These are phyloP conservation scores for Pholis gunnellus DNA, from an alignment of 2,113 vertebrate genomes.

Conservation along the genomic window DNA sequence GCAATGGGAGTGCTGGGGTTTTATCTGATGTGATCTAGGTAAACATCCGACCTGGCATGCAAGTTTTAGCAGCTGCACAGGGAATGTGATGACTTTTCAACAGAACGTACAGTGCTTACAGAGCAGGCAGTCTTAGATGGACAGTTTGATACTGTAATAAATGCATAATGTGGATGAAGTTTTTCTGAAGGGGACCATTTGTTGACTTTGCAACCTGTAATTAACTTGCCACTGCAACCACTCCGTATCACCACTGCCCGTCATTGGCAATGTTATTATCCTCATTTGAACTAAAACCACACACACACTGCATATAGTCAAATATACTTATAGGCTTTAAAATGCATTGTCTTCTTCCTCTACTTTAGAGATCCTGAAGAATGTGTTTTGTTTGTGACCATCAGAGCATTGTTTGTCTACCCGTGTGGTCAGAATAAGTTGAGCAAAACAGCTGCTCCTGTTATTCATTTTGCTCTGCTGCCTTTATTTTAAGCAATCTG, in stretches of 20 bases:
- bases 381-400: constrained; percentile 13
- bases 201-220: not conserved
- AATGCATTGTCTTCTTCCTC: not conserved
- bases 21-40: constrained; percentile 71
- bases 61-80: constrained; percentile 61
- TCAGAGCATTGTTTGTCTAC: constrained; percentile 9
- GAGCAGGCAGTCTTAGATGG: not conserved
- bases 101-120: constrained; percentile 34
- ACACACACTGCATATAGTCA: not conserved
- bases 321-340: not conserved
- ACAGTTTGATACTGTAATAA: constrained; percentile 9
- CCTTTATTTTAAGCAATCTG: not conserved
- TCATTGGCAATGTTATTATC: not conserved
- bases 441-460: constrained; percentile 20
- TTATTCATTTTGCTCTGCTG: constrained; percentile 8
- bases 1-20: constrained; percentile 36
- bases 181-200: not conserved
- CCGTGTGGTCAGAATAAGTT: constrained; percentile 19
- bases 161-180: not conserved
- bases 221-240: not conserved
- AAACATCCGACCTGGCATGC: constrained; percentile 76
- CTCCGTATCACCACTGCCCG: not conserved
- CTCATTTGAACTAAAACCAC: not conserved
- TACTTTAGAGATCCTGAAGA: not conserved
- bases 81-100: constrained; percentile 61